phyloP scores from a whole-genome alignment of 37 sponge, comb jelly and placozoan genomes.

The Tethya wilhelma region DNA sequence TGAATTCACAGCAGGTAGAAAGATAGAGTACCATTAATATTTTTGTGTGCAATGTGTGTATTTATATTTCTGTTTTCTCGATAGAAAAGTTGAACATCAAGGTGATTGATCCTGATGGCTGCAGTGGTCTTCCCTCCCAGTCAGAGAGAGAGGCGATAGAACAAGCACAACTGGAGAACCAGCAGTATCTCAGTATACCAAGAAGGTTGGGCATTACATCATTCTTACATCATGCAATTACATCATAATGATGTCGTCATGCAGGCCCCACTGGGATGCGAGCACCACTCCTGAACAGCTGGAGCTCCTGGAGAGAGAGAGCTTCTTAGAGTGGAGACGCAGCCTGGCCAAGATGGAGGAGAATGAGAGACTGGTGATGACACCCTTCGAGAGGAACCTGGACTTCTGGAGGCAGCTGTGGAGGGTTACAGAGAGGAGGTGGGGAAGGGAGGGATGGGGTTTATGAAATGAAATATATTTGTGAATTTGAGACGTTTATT shows the following conservation, averaged over 20 bases:
- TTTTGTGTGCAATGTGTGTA: background rate
- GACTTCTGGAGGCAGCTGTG: slow-evolving; percentile 85
- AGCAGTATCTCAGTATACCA: slow-evolving; percentile 78
- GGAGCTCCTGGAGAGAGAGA: slow-evolving; percentile 50
- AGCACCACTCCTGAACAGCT: slow-evolving; percentile 41
- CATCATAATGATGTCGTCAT: background rate
- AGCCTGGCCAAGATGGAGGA: slow-evolving; percentile 60
- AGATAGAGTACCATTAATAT: background rate
- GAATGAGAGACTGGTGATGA: slow-evolving; percentile 67
- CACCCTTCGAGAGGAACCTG: slow-evolving; percentile 77
- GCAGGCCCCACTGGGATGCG: slow-evolving; percentile 26
- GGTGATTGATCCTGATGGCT: slow-evolving; percentile 51
- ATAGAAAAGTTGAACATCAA: slow-evolving; percentile 84
- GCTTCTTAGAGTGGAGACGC: slow-evolving; percentile 70
- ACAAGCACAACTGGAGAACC: slow-evolving; percentile 61
- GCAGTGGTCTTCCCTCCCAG: slow-evolving; percentile 55
- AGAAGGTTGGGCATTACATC: too few relatives aligned
- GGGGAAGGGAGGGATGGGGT: background rate
- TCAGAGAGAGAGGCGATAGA: slow-evolving; percentile 59
- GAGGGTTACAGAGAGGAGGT: slow-evolving; percentile 80
- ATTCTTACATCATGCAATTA: too few relatives aligned
- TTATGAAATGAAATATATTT: background rate
- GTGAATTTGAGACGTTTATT: too few relatives aligned
- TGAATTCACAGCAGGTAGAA: slow-evolving; percentile 87
- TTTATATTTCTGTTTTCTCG: background rate